Conservation (phyloP, 2,113 vertebrate species). For the Nesoenas mayeri region DNA sequence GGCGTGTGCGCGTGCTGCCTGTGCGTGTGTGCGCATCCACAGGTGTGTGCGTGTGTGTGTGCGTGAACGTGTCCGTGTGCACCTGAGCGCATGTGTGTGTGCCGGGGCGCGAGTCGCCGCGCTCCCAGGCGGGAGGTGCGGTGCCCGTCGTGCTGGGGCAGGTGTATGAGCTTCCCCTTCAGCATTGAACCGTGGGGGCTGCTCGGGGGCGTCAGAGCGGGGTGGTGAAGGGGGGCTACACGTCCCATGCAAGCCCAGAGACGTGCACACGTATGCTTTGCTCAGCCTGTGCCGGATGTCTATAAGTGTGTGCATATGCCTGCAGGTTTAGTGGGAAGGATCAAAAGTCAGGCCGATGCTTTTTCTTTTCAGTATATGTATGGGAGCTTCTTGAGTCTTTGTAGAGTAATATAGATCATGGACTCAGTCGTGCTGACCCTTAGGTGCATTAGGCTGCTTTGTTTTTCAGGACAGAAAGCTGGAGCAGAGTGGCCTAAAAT, state of each 20-base stretch:
- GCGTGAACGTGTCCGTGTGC: not conserved
- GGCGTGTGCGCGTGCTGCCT: not conserved
- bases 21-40: not conserved
- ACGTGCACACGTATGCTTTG: fast-evolving
- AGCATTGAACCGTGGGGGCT: fast-evolving
- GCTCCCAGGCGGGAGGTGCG: not conserved
- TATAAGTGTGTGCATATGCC: fast-evolving
- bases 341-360: fast-evolving
- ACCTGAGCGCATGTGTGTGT: not conserved
- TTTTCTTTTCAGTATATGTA: fast-evolving
- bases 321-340: not conserved
- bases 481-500: not conserved
- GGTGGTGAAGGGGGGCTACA: not conserved
- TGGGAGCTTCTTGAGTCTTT: fast-evolving
- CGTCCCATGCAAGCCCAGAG: not conserved
- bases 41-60: not conserved
- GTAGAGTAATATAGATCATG: fast-evolving
- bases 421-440: not conserved
- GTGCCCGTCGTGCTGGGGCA: not conserved
- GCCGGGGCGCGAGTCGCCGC: not conserved
- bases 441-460: not conserved
- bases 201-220: fast-evolving
- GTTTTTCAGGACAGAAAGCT: not conserved
- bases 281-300: fast-evolving
- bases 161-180: too few relatives aligned